A percentile compares a stretch with the other conserved stretches of the same genome.
These are phyloP conservation scores for Falco berigora DNA, from an alignment of 2,797 vertebrate genomes.

Conservation along the genomic window DNA sequence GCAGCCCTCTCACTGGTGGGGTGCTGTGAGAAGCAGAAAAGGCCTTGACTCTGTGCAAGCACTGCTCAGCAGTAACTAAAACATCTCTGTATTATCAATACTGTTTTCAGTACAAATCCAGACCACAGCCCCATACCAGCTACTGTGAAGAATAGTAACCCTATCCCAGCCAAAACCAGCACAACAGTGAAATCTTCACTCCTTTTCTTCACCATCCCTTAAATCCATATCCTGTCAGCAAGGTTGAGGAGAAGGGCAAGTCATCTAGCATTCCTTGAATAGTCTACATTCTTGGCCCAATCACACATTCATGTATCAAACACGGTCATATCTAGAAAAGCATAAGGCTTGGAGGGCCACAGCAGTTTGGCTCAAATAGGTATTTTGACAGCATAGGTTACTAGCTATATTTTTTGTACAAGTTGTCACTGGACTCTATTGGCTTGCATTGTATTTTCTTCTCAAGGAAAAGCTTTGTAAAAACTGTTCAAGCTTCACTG, in stretches of 20 bases:
- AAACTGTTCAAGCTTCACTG: constrained; percentile 58
- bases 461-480: constrained; percentile 45
- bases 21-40: background rate
- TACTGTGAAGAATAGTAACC: background rate
- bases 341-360: background rate
- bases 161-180: background rate
- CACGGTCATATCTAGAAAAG: background rate
- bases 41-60: too few relatives aligned
- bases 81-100: too few relatives aligned
- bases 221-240: background rate
- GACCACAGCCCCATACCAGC: too few relatives aligned
- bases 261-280: background rate
- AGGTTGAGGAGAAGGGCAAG: background rate
- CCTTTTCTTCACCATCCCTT: background rate
- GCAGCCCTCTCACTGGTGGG: background rate
- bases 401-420: background rate
- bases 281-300: background rate
- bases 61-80: too few relatives aligned
- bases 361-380: background rate
- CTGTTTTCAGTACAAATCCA: too few relatives aligned
- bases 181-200: background rate
- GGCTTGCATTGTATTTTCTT: constrained; percentile 13
- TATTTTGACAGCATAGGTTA: background rate
- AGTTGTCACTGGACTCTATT: background rate
- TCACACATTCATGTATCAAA: background rate